Conservation (phyloP, 92 coral and sea anemone species). For the Plumapathes pennacea region DNA sequence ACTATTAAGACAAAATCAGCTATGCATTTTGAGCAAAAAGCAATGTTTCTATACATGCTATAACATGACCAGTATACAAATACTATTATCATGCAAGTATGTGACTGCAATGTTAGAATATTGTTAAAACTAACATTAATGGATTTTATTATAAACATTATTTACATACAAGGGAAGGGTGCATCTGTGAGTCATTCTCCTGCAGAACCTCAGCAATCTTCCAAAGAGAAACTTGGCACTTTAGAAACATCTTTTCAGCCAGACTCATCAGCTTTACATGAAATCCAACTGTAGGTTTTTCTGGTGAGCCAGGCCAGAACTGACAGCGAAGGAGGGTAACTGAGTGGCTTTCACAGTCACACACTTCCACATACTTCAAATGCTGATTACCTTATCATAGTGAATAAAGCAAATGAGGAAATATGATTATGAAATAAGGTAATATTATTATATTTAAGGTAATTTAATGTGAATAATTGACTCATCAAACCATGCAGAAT, state of each 20-base stretch:
- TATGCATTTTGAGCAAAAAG: too few relatives aligned
- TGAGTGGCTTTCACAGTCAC: constrained; percentile 38
- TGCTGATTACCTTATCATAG: constrained; percentile 36
- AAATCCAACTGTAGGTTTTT: constrained; percentile 31
- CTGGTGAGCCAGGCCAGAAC: constrained; percentile 50
- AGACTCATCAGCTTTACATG: constrained; percentile 36
- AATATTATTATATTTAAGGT: too few relatives aligned
- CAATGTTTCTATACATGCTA: too few relatives aligned
- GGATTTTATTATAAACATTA: not conserved
- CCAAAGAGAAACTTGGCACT: constrained; percentile 39
- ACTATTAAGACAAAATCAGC: constrained; percentile 4
- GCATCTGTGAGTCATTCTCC: constrained; percentile 32
- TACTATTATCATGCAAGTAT: not conserved
- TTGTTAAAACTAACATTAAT: not conserved
- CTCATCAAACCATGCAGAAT: too few relatives aligned
- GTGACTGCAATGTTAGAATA: not conserved
- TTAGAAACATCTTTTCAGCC: constrained; percentile 44
- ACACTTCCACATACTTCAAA: constrained; percentile 22
- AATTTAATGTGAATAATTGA: too few relatives aligned
- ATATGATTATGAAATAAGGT: too few relatives aligned
- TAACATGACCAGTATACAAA: not conserved
- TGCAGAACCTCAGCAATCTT: constrained; percentile 30
- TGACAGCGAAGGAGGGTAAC: constrained; percentile 32
- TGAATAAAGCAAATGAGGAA: not conserved
- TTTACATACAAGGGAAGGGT: constrained; percentile 37